Conservation (phyloP, 2,888 invertebrate genomes). For the Nemurella pictetii region DNA sequence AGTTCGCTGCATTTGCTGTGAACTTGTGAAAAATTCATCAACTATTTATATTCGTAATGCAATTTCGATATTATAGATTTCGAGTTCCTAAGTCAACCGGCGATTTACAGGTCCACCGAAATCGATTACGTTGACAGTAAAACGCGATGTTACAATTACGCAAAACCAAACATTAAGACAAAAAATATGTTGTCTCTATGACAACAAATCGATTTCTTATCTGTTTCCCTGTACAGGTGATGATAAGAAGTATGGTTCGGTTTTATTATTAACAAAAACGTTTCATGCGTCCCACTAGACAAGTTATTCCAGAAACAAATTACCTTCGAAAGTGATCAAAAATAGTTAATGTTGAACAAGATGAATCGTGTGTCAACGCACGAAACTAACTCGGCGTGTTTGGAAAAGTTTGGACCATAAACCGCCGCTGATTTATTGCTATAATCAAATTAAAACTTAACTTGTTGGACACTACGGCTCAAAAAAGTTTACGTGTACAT, state of each 20-base stretch:
- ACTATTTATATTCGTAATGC: no score
- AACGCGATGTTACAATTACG: no score
- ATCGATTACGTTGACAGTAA: no score
- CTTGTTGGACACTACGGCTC: not conserved
- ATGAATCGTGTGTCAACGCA: not conserved
- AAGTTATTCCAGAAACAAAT: not conserved
- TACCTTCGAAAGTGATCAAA: not conserved
- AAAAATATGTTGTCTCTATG: not conserved
- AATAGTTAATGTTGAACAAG: not conserved
- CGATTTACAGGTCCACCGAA: no score
- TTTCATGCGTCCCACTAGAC: not conserved
- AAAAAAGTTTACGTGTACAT: not conserved
- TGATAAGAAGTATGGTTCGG: not conserved
- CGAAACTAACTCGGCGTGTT: not conserved
- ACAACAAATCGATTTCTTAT: not conserved
- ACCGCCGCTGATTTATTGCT: not conserved
- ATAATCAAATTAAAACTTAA: not conserved
- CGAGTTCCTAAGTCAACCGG: no score
- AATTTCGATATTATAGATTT: no score
- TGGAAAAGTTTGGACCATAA: not conserved
- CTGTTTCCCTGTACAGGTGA: not conserved
- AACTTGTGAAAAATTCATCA: no score
- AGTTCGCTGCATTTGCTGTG: no score
- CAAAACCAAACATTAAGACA: not conserved
- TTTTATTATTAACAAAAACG: not conserved